Evolutionary conservation across 2,113 vertebrate genomes (phyloP).

Genomic region (Bufo gargarizans): DNA sequence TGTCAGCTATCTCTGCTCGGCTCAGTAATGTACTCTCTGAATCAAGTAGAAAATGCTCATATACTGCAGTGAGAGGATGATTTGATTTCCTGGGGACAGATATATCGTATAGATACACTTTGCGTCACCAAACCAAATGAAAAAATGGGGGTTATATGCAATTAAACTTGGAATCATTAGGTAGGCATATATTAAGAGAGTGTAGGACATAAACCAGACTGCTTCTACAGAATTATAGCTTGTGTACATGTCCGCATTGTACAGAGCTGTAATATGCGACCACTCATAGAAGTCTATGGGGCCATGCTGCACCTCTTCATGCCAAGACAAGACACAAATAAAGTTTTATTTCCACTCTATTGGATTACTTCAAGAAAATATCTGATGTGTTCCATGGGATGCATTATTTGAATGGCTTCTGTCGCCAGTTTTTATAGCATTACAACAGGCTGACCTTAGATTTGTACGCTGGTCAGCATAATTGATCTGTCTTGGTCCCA

Average conservation of each 20-base stretch:
- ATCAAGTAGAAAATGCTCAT: conserved; percentile 4
- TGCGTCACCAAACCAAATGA: not conserved
- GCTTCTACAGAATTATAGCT: too few species aligned
- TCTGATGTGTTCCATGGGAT: not conserved
- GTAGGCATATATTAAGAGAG: not conserved
- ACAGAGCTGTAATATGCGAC: not conserved
- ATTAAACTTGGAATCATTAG: not conserved
- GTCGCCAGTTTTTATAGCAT: too few species aligned
- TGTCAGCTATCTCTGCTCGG: conserved; percentile 6
- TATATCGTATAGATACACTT: not conserved
- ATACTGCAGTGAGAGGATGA: too few species aligned
- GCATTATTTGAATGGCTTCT: not conserved
- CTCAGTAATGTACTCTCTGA: not conserved
- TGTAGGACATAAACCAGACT: not conserved
- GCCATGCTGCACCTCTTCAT: not conserved
- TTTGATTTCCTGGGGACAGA: not conserved
- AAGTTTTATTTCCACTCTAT: not conserved
- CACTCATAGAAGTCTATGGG: not conserved
- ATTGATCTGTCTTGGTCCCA: too few species aligned
- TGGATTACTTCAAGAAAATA: not conserved
- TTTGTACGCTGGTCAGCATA: too few species aligned
- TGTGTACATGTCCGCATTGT: not conserved
- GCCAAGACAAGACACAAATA: not conserved
- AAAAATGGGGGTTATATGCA: not conserved
- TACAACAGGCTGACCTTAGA: too few species aligned